Base-by-base conservation (phyloP, 2,888 invertebrate species). In the Pterostichus niger region DNA sequence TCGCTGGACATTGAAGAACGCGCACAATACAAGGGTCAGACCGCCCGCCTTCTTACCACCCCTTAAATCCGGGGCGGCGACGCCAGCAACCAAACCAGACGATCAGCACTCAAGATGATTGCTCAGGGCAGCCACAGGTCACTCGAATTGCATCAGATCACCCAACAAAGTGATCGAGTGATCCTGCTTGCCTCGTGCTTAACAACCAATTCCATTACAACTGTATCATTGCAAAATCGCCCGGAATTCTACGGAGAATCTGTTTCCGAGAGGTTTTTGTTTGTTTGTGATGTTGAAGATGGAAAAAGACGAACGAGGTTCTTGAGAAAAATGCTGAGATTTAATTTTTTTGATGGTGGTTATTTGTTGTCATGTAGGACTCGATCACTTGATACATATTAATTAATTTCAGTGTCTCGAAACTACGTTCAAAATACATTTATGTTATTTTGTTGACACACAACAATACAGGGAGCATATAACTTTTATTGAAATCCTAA, bases 81-180 rank as follows among this genome's bases (percentile, higher is more conserved):
- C 54, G 7, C 17, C 54, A 31, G 24, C 61, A 10, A 31, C 15
- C 9, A 33, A 24, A 33, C 33, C 64, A 49, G 75, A 75, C 64
- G 64, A 83, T 77, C 77, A 83, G 85, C 85, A 85, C 85, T 85
- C 84, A 85, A 84, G 84, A 84, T 85, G 85, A 85, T 85, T 85
- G 84, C 85, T 85, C 76, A 76, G 85, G 83, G 85, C 85, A 84
- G 84, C 83, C 85, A 83, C 84, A 84, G 84, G 84, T 84, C 84
- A 85, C 85, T 84, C 80, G 80, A 80, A 84, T 83, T 84, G 85
- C 83, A 84, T 85, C 84, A 84, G 84, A 84, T 84, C 84, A 77
- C 11, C 54, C 68, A 77, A 46, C 49, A 44, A 73, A 56, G 84
- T 84, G 83, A 84, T 84, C 84, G 64, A 73, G 44, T 46, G 46